Percentiles rank a stretch among this genome's conserved stretches.
These are phyloP conservation scores for Agonopterix subpropinquella DNA, from an alignment of 2,888 invertebrate species.

Conservation along the genomic window DNA sequence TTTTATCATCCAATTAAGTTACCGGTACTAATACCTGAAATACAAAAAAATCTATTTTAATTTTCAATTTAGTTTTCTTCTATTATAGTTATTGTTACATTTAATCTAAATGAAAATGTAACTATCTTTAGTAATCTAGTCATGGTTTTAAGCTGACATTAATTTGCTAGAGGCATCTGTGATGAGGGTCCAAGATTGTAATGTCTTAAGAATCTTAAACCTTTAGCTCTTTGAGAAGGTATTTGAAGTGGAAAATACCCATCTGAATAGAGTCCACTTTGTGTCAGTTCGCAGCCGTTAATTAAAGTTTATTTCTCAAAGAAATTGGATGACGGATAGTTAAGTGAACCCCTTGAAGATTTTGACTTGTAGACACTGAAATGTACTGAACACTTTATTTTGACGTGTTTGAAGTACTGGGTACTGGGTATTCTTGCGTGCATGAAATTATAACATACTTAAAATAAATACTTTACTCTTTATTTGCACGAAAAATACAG, in stretches of 20 bases:
- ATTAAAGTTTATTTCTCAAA: too few species aligned
- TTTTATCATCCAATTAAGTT: too few species aligned
- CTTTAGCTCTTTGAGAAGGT: constrained; percentile 3
- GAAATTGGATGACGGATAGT: too few species aligned
- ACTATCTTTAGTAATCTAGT: constrained; percentile 16
- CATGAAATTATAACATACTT: too few species aligned
- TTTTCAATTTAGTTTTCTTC: too few species aligned
- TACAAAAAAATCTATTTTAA: too few species aligned
- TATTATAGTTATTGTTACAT: not conserved
- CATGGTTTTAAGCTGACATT: constrained; percentile 17
- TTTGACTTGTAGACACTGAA: not conserved
- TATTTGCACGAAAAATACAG: too few species aligned
- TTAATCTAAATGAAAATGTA: not conserved
- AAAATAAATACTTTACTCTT: too few species aligned
- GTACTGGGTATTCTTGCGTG: too few species aligned
- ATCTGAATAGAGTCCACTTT: not conserved
- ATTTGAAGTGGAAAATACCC: constrained; percentile 3
- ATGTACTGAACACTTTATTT: too few species aligned
- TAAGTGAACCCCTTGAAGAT: not conserved
- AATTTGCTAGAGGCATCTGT: constrained; percentile 19
- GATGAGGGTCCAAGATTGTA: constrained; percentile 22
- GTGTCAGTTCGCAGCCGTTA: not conserved
- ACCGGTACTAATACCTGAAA: too few species aligned
- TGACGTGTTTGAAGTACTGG: too few species aligned
- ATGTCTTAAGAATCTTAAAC: constrained; percentile 15